These are phyloP conservation scores for Melinaea menophilus DNA, from an alignment of 2,888 invertebrate species.

Conservation along the genomic window DNA sequence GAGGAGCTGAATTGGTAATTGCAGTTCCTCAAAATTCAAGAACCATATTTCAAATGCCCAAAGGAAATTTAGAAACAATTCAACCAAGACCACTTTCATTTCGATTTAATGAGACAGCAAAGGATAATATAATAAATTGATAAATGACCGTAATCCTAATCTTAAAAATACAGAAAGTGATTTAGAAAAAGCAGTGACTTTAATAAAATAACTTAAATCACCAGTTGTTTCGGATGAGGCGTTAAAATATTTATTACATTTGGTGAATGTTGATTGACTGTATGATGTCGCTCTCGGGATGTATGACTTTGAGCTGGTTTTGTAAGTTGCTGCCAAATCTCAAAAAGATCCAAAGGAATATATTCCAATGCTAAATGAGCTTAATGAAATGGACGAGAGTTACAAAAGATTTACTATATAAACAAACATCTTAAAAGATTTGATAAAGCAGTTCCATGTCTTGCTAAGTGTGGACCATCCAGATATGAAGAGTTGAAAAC, in stretches of 20 bases:
- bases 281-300: slow-evolving; percentile 91
- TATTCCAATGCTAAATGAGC: slow-evolving; percentile 87
- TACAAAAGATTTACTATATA: slow-evolving; percentile 84
- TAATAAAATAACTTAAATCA: slow-evolving; percentile 78
- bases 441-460: slow-evolving; percentile 83
- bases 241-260: slow-evolving; percentile 82
- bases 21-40: slow-evolving; percentile 83
- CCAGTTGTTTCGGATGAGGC: slow-evolving; percentile 79
- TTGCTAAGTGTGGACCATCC: slow-evolving; percentile 79
- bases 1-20: slow-evolving; percentile 80
- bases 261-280: slow-evolving; percentile 87
- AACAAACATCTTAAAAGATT: slow-evolving; percentile 88
- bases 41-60: slow-evolving; percentile 92
- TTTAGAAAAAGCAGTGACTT: slow-evolving; percentile 81
- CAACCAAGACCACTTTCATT: slow-evolving; percentile 90
- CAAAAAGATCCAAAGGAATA: slow-evolving; percentile 97
- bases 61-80: slow-evolving; percentile 96
- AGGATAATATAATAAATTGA: slow-evolving; percentile 93
- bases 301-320: slow-evolving; percentile 91
- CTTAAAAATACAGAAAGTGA: slow-evolving; percentile 81
- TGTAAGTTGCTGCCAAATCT: slow-evolving; percentile 90
- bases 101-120: slow-evolving; percentile 88
- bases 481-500: slow-evolving; percentile 81
- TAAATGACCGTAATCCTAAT: slow-evolving; percentile 89
- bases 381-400: slow-evolving; percentile 82